phyloP scores from a whole-genome alignment of 92 coral and sea anemone genomes.

The Siderastrea siderea region DNA sequence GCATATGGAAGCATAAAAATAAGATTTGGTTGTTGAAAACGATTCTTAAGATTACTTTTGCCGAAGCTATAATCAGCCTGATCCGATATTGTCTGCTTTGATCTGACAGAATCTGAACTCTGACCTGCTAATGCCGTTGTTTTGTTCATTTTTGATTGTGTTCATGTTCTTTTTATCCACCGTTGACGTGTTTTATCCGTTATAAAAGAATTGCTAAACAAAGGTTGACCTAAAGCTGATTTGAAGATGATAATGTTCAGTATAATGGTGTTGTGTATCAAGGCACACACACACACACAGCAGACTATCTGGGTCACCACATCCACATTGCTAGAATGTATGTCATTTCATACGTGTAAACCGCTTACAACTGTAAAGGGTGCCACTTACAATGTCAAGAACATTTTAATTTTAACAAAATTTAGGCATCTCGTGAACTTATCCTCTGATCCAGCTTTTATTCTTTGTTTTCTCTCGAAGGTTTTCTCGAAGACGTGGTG shows the following conservation, averaged over 20 bases:
- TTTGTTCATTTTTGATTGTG: neutral
- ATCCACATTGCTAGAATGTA: neutral
- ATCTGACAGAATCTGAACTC: neutral
- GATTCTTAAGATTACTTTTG: too few species aligned
- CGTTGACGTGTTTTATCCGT: neutral
- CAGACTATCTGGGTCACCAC: neutral
- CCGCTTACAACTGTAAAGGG: neutral
- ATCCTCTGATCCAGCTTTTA: neutral
- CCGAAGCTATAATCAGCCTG: too few species aligned
- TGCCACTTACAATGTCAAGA: neutral
- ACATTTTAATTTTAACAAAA: neutral
- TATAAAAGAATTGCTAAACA: neutral
- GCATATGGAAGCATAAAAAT: too few species aligned
- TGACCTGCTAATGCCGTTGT: neutral
- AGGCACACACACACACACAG: neutral
- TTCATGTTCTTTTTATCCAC: neutral
- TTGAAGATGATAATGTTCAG: too few species aligned
- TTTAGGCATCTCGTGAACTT: neutral
- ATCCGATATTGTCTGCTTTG: neutral
- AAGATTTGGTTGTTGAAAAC: too few species aligned
- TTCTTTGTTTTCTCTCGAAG: constrained; percentile 27
- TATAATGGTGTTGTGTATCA: too few species aligned
- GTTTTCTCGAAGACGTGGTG: constrained; percentile 81
- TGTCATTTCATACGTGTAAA: neutral
- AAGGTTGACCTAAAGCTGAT: neutral